Conservation (phyloP, 2,113 vertebrate genomes). For the Crotalus tigris region DNA sequence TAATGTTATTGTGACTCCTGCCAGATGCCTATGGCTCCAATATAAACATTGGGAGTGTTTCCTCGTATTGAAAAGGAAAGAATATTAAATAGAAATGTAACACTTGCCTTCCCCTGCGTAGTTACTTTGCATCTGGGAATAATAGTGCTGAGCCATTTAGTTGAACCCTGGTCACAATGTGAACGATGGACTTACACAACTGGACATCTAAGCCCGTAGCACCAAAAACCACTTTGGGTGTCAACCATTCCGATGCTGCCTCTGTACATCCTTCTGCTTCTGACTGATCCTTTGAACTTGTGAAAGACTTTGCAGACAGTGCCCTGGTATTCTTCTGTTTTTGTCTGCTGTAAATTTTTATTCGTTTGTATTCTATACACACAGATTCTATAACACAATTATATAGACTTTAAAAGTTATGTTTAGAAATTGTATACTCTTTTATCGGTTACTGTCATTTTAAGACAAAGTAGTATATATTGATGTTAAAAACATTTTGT, state of each 20-base stretch:
- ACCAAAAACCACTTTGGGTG: neutral
- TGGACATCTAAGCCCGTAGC: neutral
- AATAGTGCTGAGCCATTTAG: neutral
- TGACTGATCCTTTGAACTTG: slow-evolving; percentile 29
- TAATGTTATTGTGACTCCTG: neutral
- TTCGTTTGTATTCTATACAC: neutral
- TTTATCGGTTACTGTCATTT: neutral
- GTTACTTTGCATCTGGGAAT: neutral
- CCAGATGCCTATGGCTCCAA: neutral
- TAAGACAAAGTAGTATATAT: neutral
- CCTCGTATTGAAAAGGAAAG: slow-evolving; percentile 25
- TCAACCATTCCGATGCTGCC: slow-evolving; percentile 1
- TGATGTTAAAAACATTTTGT: neutral
- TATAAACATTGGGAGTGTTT: accelerated
- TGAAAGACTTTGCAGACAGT: neutral
- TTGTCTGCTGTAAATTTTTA: neutral
- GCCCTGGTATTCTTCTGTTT: neutral
- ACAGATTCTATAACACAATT: neutral
- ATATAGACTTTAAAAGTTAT: neutral
- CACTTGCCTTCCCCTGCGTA: neutral
- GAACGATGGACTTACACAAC: slow-evolving; percentile 22
- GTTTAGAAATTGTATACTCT: neutral
- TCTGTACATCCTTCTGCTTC: neutral
- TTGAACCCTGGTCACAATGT: slow-evolving; percentile 13
- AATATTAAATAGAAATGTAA: neutral